Conservation (phyloP, 1,140 invertebrate genomes). For the Microplitis demolitor region DNA sequence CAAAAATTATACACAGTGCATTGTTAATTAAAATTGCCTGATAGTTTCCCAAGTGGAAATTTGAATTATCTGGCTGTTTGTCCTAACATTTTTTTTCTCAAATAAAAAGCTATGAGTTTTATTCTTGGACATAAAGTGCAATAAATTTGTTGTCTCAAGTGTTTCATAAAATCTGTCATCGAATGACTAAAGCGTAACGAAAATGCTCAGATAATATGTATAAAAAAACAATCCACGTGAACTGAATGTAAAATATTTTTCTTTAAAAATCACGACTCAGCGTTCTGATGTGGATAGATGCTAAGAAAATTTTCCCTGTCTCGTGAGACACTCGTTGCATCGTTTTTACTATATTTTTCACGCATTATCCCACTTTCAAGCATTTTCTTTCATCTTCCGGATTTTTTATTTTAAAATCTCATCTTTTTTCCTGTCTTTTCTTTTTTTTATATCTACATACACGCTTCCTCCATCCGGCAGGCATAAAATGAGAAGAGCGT, state of each 20-base stretch:
- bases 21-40: too few relatives aligned
- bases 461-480: background rate
- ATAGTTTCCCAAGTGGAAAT: too few relatives aligned
- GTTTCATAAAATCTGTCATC: constrained; percentile 31
- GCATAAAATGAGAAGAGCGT: constrained; percentile 22
- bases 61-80: too few relatives aligned
- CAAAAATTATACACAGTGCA: too few relatives aligned
- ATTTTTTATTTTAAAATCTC: background rate
- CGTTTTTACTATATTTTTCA: background rate
- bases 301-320: too few relatives aligned
- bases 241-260: constrained; percentile 26
- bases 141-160: constrained; percentile 32
- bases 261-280: background rate
- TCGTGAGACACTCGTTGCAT: too few relatives aligned
- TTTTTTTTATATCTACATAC: background rate
- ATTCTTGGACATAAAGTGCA: constrained; percentile 11
- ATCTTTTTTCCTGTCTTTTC: background rate
- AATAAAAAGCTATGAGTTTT: too few relatives aligned
- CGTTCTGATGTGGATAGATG: background rate
- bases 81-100: too few relatives aligned
- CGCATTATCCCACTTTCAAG: background rate
- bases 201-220: background rate
- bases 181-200: background rate
- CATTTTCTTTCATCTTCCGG: background rate
- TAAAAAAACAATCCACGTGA: constrained; percentile 3